phyloP scores from a whole-genome alignment of 2,113 vertebrate species.

The Crotalus tigris region DNA sequence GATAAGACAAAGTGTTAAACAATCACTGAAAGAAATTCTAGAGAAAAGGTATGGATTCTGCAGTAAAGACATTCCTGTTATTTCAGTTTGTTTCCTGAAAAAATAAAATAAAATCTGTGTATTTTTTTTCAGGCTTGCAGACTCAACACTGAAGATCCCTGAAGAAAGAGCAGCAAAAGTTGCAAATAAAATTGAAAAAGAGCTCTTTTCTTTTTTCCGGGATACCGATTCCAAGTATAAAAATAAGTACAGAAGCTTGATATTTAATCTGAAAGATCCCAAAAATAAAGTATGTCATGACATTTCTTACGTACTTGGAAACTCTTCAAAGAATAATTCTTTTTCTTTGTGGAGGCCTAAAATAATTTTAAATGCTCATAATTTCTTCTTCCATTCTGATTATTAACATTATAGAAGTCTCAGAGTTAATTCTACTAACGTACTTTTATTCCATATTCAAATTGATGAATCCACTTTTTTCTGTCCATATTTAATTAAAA shows the following conservation, averaged over 20 bases:
- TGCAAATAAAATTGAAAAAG: slow-evolving; percentile 90
- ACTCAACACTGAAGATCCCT: slow-evolving; percentile 86
- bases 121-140: slow-evolving; percentile 79
- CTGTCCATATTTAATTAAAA: background rate
- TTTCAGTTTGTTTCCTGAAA: slow-evolving; percentile 4
- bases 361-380: background rate
- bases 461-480: background rate
- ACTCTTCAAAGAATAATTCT: background rate
- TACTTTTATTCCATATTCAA: background rate
- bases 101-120: slow-evolving; percentile 21
- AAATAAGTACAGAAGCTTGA: slow-evolving; percentile 97
- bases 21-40: slow-evolving; percentile 93
- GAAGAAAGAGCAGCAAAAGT: slow-evolving; percentile 89
- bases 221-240: slow-evolving; percentile 98
- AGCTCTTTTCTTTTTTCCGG: slow-evolving; percentile 92
- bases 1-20: slow-evolving; percentile 90
- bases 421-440: background rate
- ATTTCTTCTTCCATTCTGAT: background rate
- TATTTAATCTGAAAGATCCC: slow-evolving; percentile 96
- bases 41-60: slow-evolving; percentile 79
- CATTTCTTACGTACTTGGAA: slow-evolving; percentile 12
- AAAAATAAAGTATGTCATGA: slow-evolving; percentile 92
- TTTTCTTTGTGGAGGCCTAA: slow-evolving; percentile 3
- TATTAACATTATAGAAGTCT: background rate
- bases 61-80: background rate